Base-by-base conservation (phyloP, 2,113 vertebrate genomes). In the Lophotis ruficrista region DNA sequence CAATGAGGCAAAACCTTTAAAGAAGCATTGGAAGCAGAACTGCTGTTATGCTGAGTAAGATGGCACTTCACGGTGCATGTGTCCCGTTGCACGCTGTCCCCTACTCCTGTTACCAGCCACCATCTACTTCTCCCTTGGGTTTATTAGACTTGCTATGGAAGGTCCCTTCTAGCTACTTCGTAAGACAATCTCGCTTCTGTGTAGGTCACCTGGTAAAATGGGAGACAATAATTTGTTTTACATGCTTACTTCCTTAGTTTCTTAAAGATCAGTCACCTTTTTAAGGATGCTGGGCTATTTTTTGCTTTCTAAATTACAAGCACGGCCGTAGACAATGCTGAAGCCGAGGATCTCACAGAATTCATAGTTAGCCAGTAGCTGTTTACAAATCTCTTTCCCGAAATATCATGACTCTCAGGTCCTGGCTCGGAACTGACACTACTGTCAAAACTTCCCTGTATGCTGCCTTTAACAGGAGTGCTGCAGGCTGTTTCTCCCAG, bases 51-150 rank as follows among this genome's bases (percentile, higher is more conserved):
- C 8, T 30, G n/a, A 88, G 8, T 48, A 62, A 91, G 21, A 64
- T 4, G 7, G 27, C 20, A 28, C 60, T 48, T 33, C 31, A 22
- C 4, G 11, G 8, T 21, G 35, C 6, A 0, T 3, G 12, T 35
- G 8, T 18, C 38, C 23, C 54, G 11, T 7, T 37, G 9, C 7
- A 0, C 41, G 25, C 43, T 76, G 38, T 28, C 18, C 14, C 30
- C 41, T 70, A 5, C 12, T 35, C 20, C 37, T 71, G 4, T n/a
- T n/a, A 38, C 43, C 5, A 1, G 43, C 14, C 66, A 25, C 8
- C 4, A 31, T 7, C 31, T 80, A 4, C 16, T 78, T 45, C 38
- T 76, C 31, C 24, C 54, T 35, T 28, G 24, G 11, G 14, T 71
- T 87, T 75, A 58, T 31, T 16, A 56, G 13, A 72, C 45, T 41